Evolutionary conservation across 2,888 invertebrate species (phyloP), one percentile per base, ranked within the genome.

Genomic region (Unio delphinus): DNA sequence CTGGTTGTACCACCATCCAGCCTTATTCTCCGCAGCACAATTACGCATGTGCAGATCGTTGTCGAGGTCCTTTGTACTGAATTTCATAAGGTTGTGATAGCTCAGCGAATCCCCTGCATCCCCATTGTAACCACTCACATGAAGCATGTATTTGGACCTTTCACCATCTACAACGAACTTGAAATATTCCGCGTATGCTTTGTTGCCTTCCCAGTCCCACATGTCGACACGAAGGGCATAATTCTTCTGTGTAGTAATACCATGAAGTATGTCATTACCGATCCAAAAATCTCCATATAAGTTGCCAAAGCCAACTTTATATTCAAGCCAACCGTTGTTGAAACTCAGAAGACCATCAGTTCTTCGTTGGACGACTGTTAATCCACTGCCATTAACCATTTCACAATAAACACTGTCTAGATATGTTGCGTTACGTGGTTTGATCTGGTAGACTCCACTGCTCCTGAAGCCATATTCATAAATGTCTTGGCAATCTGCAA

Each of bases 1-100:
- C 26, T 80, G 82, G 70, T 86, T 83, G 76, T 84, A 89, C 89
- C 89, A 89, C 89, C 89, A 89, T 7, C 89, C 89, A 3, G 84
- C 84, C 70, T 88, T 88, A 80, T 86, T 85, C 58, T 88, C 88
- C 1, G 80, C 83, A 1, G 89, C 89, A 70, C 89, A 89, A 78
- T 88, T 86, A 17, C 86, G 79, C 66, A 78, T 80, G 73, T 86
- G 84, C 45, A 84, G 78, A 70, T 89, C 89, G 73, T 89, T 89
- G 81, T 89, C 89, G 55, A 78, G 79, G 76, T 89, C 89, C 61
- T 83, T 83, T 0, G 89, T 89, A 68, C 87, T 88, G 80, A 89
- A 89, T 30, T 85, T 83, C 86, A 88, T 88, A 54, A 80, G 83
- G 72, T 89, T 84, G 69, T 89, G 88, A 79, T 85, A 85, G 64